Percentiles rank a stretch among this genome's conserved stretches.
phyloP scores from a whole-genome alignment of 2,888 invertebrate species.

The Zelleria hepariella region DNA sequence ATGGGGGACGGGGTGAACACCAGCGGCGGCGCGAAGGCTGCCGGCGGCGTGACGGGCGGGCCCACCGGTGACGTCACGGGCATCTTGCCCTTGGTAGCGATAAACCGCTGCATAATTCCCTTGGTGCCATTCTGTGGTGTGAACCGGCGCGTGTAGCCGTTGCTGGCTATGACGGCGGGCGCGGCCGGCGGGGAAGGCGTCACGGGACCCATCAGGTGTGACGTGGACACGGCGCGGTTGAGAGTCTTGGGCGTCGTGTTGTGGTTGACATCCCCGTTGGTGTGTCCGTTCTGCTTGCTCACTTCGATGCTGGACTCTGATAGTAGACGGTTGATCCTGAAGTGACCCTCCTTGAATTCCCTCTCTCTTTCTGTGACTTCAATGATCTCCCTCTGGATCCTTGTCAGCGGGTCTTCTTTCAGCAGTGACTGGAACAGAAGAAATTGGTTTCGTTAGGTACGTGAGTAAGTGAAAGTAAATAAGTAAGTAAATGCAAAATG shows the following conservation, averaged over 20 bases:
- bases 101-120: constrained; percentile 89
- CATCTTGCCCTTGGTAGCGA: constrained; percentile 83
- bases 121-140: constrained; percentile 77
- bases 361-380: constrained; percentile 88
- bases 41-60: constrained; percentile 25
- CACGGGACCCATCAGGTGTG: constrained; percentile 53
- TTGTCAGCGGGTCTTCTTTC: constrained; percentile 80
- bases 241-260: constrained; percentile 28
- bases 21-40: constrained; percentile 28
- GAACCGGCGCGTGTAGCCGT: constrained; percentile 73
- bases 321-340: constrained; percentile 53
- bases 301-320: constrained; percentile 64
- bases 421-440: constrained; percentile 58
- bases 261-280: constrained; percentile 44
- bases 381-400: constrained; percentile 91
- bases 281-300: constrained; percentile 57
- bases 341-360: constrained; percentile 78
- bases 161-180: constrained; percentile 49
- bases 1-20: constrained; percentile 41
- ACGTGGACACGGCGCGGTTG: constrained; percentile 59
- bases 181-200: constrained; percentile 46
- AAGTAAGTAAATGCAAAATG: too few relatives aligned
- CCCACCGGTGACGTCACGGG: constrained; percentile 33
- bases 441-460: background rate
- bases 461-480: background rate